Conservation (phyloP, 2,113 vertebrate species). For the Isichthys henryi region DNA sequence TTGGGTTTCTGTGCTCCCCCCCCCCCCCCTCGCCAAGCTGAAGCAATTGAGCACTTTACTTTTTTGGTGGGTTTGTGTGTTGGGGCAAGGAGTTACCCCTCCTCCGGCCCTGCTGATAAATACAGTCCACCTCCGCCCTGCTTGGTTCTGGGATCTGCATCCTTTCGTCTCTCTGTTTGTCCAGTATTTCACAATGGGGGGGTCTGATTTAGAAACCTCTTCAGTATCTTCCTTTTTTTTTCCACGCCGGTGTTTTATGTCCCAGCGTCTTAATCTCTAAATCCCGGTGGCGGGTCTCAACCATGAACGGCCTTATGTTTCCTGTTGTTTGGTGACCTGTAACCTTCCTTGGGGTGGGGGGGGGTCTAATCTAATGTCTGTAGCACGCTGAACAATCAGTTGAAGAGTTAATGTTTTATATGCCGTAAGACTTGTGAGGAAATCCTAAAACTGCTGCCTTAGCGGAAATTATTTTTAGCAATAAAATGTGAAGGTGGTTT, state of each 20-base stretch:
- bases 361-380: not conserved
- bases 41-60: not conserved
- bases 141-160: not conserved
- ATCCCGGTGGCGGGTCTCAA: not conserved
- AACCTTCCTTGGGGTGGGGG: not conserved
- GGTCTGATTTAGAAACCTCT: not conserved
- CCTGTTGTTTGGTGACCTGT: not conserved
- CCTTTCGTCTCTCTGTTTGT: not conserved
- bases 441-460: conserved; percentile 11
- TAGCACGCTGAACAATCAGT: conserved; percentile 1
- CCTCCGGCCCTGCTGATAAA: not conserved
- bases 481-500: not conserved
- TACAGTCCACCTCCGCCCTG: not conserved
- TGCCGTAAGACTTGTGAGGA: not conserved
- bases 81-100: not conserved
- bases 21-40: not conserved
- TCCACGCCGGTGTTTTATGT: not conserved
- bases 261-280: not conserved
- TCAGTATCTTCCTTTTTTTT: not conserved
- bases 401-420: not conserved
- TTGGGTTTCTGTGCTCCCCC: not conserved
- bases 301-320: not conserved
- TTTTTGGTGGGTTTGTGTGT: not conserved
- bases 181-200: not conserved
- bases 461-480: conserved; percentile 12